Conservation (phyloP, 2,113 vertebrate genomes). For the Cyanoderma ruficeps region DNA sequence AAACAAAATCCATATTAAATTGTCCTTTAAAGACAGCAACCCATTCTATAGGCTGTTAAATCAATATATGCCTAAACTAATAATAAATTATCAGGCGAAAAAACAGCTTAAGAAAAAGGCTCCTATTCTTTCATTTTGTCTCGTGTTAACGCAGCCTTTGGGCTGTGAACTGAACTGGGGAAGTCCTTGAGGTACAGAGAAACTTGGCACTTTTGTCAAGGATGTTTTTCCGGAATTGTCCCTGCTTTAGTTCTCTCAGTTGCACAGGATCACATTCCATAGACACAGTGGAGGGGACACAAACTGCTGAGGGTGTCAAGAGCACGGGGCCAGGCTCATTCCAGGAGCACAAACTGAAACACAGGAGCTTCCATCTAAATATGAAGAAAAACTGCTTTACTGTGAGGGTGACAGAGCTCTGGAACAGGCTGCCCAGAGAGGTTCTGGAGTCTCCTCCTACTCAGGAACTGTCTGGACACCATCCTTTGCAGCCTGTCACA, state of each 20-base stretch:
- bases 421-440: not conserved
- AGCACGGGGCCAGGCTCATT: not conserved
- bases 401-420: not conserved
- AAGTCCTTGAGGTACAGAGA: not conserved
- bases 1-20: not conserved
- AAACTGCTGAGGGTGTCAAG: not conserved
- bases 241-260: not conserved
- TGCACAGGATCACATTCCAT: not conserved
- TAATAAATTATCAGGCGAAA: not conserved
- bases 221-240: not conserved
- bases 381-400: not conserved
- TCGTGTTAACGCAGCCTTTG: not conserved
- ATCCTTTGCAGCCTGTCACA: not conserved
- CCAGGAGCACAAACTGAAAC: not conserved
- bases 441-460: not conserved
- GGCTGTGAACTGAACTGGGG: not conserved
- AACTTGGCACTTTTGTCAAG: not conserved
- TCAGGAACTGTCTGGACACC: not conserved
- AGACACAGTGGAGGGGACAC: not conserved
- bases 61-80: not conserved
- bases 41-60: not conserved
- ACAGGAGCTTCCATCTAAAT: not conserved
- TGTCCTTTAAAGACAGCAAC: not conserved
- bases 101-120: not conserved
- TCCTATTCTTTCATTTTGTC: not conserved